Conservation (phyloP, 2,113 vertebrate species). For the Ictalurus furcatus region DNA sequence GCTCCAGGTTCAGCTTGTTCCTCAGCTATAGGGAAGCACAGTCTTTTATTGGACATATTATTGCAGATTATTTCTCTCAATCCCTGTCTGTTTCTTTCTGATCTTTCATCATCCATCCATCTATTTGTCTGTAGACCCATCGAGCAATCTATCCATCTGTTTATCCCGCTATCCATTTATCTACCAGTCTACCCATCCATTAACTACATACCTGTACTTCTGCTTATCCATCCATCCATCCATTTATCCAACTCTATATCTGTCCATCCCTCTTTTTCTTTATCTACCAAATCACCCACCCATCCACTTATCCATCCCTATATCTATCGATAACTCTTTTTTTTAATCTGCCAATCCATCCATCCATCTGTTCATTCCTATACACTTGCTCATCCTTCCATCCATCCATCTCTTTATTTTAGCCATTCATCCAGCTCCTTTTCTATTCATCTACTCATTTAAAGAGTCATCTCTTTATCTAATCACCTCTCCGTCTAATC, state of each 20-base stretch:
- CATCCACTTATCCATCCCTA: not conserved
- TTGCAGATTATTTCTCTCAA: not conserved
- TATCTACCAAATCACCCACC: not conserved
- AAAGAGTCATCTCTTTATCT: not conserved
- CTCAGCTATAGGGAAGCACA: slow-evolving; percentile 75
- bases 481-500: not conserved
- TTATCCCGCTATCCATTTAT: not conserved
- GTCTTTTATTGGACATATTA: not conserved
- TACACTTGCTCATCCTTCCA: not conserved
- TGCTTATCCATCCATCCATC: not conserved
- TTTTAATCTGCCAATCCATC: not conserved
- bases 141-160: not conserved
- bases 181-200: not conserved
- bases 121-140: not conserved
- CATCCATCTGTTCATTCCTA: not conserved
- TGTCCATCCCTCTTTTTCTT: not conserved
- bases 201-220: too few relatives aligned
- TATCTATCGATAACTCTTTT: not conserved
- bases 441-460: not conserved
- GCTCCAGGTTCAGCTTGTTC: slow-evolving; percentile 92
- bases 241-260: not conserved
- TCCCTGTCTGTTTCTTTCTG: not conserved
- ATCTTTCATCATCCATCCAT: not conserved
- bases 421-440: not conserved
- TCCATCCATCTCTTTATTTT: not conserved